A percentile compares a stretch with the other conserved stretches of the same genome.
phyloP scores from a whole-genome alignment of 2,797 vertebrate species.

The Pseudopleuronectes americanus region DNA sequence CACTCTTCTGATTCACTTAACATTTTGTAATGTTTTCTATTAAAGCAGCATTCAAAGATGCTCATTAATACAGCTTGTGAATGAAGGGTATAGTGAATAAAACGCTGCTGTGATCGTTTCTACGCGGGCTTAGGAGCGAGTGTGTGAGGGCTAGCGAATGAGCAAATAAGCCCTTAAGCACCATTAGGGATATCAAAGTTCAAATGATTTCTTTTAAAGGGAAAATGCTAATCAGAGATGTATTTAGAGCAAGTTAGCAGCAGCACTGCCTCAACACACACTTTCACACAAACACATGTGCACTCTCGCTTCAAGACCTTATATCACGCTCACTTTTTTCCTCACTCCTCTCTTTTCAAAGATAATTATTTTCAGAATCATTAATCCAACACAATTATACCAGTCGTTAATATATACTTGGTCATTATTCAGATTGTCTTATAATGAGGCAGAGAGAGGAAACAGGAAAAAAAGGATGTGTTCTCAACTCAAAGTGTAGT shows the following conservation, averaged over 20 bases:
- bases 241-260: slow-evolving; percentile 71
- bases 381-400: slow-evolving; percentile 64
- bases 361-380: slow-evolving; percentile 67
- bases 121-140: slow-evolving; percentile 53
- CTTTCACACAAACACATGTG: not conserved
- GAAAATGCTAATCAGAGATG: slow-evolving; percentile 77
- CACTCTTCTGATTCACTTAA: slow-evolving; percentile 7
- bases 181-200: slow-evolving; percentile 80
- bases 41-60: not conserved
- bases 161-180: slow-evolving; percentile 70
- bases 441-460: slow-evolving; percentile 60
- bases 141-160: slow-evolving; percentile 49
- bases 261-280: slow-evolving; percentile 57
- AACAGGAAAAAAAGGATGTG: slow-evolving; percentile 49
- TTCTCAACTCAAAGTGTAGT: slow-evolving; percentile 45
- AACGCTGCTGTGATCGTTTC: slow-evolving; percentile 53
- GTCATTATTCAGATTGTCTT: slow-evolving; percentile 62
- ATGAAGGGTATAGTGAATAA: slow-evolving; percentile 57
- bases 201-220: slow-evolving; percentile 77
- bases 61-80: slow-evolving; percentile 43
- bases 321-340: slow-evolving; percentile 19
- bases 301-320: slow-evolving; percentile 53
- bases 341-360: slow-evolving; percentile 53
- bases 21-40: slow-evolving; percentile 27
- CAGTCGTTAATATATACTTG: slow-evolving; percentile 59